Evolutionary conservation across 1,140 invertebrate genomes (phyloP), one percentile per base, ranked within the genome.

Genomic region (Mizuhopecten yessoensis): DNA sequence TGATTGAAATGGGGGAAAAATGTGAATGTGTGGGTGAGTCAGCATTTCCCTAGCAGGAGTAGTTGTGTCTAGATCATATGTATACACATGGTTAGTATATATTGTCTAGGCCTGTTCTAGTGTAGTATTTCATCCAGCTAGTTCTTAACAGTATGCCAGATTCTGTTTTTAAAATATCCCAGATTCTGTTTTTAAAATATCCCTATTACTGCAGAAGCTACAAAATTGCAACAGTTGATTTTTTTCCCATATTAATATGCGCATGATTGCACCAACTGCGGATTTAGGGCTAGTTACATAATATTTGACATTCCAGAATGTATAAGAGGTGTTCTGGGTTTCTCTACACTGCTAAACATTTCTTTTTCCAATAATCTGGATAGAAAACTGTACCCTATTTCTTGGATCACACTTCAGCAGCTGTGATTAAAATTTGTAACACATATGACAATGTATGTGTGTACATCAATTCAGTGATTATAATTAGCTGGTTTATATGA

Each of bases 161-260:
- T 75, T 75, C 57, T n/a, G 57, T 75, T 75, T n/a, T 75, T 75
- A 7, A 75, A 75, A 75, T 75, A 75, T 75, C 57, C 57, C 57
- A 75, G 57, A 75, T 75, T 75, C 57, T n/a, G 57, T 75, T 75
- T n/a, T 75, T 75, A 7, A 75, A 75, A 75, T 75, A 75, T 75
- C 57, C 57, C 57, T 29, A 75, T 75, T 75, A 75, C 17, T 75
- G 57, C 2, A 29, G 57, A 75, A 75, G 29, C 1, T 11, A 5
- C n/a, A 9, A 23, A 75, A 75, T 29, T 17, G 42, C 42, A 45
- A 39, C 5, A 39, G 5, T 39, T 39, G 5, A 39, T 13, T 39
- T 39, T 57, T 23, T 57, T 23, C n/a, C 15, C 57, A 75, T 75
- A 29, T n/a, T 75, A 75, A 75, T n/a, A 75, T 75, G 57, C 29